These are phyloP conservation scores for Phalacrocorax brasilianus DNA, from an alignment of 2,113 vertebrate genomes.

Conservation along the genomic window DNA sequence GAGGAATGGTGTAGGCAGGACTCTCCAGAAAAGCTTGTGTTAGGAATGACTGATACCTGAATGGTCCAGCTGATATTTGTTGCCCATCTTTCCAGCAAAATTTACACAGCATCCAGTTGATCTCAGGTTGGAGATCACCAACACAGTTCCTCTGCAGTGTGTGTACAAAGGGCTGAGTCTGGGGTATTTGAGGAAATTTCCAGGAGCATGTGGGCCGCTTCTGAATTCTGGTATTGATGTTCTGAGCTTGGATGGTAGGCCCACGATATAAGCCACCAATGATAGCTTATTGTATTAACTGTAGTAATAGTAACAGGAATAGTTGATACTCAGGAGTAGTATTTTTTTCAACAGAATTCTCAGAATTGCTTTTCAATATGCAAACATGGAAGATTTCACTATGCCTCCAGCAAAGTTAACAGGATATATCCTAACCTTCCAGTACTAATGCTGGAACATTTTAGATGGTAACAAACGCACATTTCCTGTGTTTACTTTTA, in stretches of 20 bases:
- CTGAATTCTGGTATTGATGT: not conserved
- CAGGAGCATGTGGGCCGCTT: not conserved
- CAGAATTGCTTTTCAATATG: not conserved
- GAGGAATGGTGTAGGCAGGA: not conserved
- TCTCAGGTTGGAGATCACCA: not conserved
- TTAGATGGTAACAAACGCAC: not conserved
- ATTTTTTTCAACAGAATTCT: not conserved
- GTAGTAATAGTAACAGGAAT: not conserved
- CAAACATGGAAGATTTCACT: not conserved
- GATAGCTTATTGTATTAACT: not conserved
- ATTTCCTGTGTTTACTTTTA: not conserved
- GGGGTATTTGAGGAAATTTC: not conserved
- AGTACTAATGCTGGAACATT: not conserved
- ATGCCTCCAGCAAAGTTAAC: not conserved
- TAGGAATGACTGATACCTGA: not conserved
- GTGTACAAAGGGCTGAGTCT: not conserved
- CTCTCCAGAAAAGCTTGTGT: not conserved
- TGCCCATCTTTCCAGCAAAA: not conserved
- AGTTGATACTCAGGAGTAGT: not conserved
- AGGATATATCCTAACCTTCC: not conserved
- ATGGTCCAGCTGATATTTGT: not conserved
- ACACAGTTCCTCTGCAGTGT: not conserved
- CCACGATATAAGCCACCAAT: not conserved
- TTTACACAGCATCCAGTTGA: not conserved
- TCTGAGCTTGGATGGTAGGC: not conserved